Conservation (phyloP, 2,888 invertebrate species). For the Drosophila siamana region DNA sequence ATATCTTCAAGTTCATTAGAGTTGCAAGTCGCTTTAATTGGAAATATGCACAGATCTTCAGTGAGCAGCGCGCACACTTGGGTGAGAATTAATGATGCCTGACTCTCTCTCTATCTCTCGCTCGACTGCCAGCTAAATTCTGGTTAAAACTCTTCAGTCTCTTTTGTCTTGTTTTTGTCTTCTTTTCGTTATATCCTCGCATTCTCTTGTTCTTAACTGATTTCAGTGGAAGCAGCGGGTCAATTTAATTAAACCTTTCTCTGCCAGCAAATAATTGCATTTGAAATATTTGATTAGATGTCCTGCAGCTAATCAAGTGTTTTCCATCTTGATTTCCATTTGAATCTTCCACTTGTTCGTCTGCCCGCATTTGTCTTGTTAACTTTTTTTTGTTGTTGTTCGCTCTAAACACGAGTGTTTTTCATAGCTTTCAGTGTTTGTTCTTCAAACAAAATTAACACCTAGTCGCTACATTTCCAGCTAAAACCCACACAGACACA, state of each 20-base stretch:
- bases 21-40: slow-evolving; percentile 78
- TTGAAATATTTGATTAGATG: slow-evolving; percentile 4
- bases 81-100: slow-evolving; percentile 79
- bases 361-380: slow-evolving; percentile 58
- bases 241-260: slow-evolving; percentile 67
- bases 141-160: slow-evolving; percentile 57
- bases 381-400: slow-evolving; percentile 53
- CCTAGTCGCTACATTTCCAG: slow-evolving; percentile 74
- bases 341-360: slow-evolving; percentile 42
- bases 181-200: slow-evolving; percentile 8
- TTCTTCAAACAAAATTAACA: slow-evolving; percentile 70
- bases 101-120: too few relatives aligned
- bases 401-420: slow-evolving; percentile 46
- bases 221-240: slow-evolving; percentile 58
- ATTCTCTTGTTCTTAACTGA: slow-evolving; percentile 70
- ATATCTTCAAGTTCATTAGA: slow-evolving; percentile 81
- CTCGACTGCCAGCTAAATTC: slow-evolving; percentile 59
- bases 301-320: not conserved
- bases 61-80: slow-evolving; percentile 58
- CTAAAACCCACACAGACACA: slow-evolving; percentile 47
- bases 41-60: slow-evolving; percentile 70
- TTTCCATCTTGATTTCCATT: slow-evolving; percentile 22
- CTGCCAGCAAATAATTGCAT: slow-evolving; percentile 46
- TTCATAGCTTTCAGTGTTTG: slow-evolving; percentile 59
- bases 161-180: slow-evolving; percentile 9